Percentiles rank a stretch among this genome's conserved stretches.
These are phyloP conservation scores for Drosophila flavopinicola DNA, from an alignment of 2,888 invertebrate species.

Conservation along the genomic window DNA sequence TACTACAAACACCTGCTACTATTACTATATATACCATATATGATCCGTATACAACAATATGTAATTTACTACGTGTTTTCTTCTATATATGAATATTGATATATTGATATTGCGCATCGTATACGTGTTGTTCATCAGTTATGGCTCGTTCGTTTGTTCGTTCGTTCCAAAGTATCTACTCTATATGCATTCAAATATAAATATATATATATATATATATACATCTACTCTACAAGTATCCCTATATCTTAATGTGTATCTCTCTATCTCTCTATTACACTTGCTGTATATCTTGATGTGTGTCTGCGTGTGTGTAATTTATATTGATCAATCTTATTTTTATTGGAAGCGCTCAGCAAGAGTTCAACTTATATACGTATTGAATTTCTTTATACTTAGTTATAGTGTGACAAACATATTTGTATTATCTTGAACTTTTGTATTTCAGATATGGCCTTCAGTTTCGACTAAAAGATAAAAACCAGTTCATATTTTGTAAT, in stretches of 20 bases:
- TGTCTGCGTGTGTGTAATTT: constrained; percentile 28
- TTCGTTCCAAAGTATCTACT: constrained; percentile 36
- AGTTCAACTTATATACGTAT: constrained; percentile 20
- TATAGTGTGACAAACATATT: constrained; percentile 29
- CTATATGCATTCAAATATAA: constrained; percentile 25
- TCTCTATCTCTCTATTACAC: constrained; percentile 13
- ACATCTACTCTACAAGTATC: constrained; percentile 28
- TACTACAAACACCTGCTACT: constrained; percentile 42
- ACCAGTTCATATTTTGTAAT: constrained; percentile 67
- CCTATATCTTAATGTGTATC: constrained; percentile 21
- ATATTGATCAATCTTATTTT: constrained; percentile 22
- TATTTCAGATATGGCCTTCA: constrained; percentile 85
- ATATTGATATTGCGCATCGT: constrained; percentile 52
- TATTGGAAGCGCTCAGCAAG: constrained; percentile 12
- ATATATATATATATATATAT: constrained; percentile 21
- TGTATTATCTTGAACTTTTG: constrained; percentile 77
- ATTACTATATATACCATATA: constrained; percentile 51
- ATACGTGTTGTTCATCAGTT: constrained; percentile 73
- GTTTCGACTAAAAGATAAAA: constrained; percentile 82
- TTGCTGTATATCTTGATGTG: constrained; percentile 16
- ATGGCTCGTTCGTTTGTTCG: constrained; percentile 71
- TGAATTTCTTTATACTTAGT: constrained; percentile 17
- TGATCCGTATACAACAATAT: constrained; percentile 46
- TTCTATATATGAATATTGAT: constrained; percentile 39
- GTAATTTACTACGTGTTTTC: constrained; percentile 74